phyloP scores from a whole-genome alignment of 92 coral and sea anemone genomes.

The Chrysogorgia sp. region DNA sequence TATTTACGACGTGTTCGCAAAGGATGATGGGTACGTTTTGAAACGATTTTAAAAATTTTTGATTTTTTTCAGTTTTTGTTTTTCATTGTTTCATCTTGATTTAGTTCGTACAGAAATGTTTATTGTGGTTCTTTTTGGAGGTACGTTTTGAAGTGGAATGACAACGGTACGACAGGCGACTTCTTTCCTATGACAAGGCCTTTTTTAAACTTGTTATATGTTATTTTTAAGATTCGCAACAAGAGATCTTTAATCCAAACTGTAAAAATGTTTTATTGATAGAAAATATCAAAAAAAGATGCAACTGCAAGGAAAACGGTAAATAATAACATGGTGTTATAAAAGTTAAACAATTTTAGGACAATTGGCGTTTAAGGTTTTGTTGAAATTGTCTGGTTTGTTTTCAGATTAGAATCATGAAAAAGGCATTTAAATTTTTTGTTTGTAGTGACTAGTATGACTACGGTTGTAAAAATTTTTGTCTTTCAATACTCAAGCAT shows the following conservation, averaged over 20 bases:
- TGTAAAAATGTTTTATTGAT: constrained; percentile 36
- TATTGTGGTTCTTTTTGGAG: constrained; percentile 44
- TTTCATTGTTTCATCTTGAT: too few species aligned
- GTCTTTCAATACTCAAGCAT: too few species aligned
- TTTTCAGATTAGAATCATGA: too few species aligned
- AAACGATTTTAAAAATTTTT: background rate
- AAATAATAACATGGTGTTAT: background rate
- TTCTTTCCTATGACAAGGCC: background rate
- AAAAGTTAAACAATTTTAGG: too few species aligned
- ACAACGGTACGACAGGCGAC: background rate
- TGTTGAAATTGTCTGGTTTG: too few species aligned
- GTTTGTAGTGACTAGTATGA: too few species aligned
- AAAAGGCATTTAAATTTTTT: too few species aligned
- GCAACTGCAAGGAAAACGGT: constrained; percentile 44
- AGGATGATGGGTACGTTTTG: background rate
- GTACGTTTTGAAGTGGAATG: background rate
- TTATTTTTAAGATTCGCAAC: constrained; percentile 25
- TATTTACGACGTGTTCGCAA: background rate
- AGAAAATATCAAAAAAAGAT: constrained; percentile 37
- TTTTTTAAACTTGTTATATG: background rate
- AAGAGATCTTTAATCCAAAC: constrained; percentile 39
- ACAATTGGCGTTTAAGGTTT: too few species aligned
- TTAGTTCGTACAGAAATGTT: constrained; percentile 1
- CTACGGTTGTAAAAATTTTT: too few species aligned
- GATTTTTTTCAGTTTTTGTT: too few species aligned